Percentiles rank a stretch among this genome's conserved stretches.
Conservation (phyloP, 1,140 invertebrate genomes). For the Atta colombica region DNA sequence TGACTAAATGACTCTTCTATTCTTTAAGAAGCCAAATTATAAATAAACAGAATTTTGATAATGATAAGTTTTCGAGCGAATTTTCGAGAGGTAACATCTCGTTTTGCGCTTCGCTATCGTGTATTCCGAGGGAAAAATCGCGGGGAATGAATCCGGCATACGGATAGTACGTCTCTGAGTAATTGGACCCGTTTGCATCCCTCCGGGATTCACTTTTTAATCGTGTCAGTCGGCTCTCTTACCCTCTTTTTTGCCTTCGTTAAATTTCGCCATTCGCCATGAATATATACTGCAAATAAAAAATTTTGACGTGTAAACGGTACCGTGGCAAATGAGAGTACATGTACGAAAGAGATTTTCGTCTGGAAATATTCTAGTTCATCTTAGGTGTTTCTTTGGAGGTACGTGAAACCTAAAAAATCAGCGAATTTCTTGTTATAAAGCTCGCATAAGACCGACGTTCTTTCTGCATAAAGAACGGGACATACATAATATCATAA, state of each 20-base stretch:
- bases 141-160: constrained; percentile 60
- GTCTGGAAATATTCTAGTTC: constrained; percentile 39
- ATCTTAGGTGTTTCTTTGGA: constrained; percentile 27
- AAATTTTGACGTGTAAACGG: constrained; percentile 58
- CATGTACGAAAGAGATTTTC: constrained; percentile 13
- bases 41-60: neutral
- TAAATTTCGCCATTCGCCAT: constrained; percentile 69
- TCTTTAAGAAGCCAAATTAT: neutral
- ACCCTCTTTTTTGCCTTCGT: constrained; percentile 68
- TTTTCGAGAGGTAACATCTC: constrained; percentile 60
- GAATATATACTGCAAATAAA: constrained; percentile 62
- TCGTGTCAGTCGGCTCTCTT: constrained; percentile 64
- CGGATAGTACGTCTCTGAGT: constrained; percentile 64
- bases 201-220: constrained; percentile 68
- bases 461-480: constrained; percentile 42
- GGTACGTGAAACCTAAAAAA: neutral
- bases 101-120: constrained; percentile 55
- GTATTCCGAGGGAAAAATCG: constrained; percentile 61
- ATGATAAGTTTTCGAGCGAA: constrained; percentile 7
- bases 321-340: constrained; percentile 54
- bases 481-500: constrained; percentile 36
- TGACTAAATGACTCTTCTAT: neutral
- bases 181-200: constrained; percentile 68
- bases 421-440: constrained; percentile 31
- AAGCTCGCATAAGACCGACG: neutral